A percentile compares a stretch with the other conserved stretches of the same genome.
phyloP scores from a whole-genome alignment of 2,113 vertebrate species.

The Phyllostomus hastatus region DNA sequence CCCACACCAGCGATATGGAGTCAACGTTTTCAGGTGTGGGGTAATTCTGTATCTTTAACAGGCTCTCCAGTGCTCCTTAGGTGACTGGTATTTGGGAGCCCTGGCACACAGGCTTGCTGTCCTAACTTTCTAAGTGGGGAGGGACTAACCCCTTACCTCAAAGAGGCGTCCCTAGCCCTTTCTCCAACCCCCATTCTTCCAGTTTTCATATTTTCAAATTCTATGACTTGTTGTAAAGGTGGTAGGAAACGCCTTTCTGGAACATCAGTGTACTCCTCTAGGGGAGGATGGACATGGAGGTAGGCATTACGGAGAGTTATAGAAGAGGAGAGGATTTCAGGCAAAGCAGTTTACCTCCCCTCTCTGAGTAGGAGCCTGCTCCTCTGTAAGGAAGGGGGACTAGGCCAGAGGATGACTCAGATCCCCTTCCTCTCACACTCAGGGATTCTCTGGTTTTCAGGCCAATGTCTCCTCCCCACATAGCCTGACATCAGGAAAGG shows the following conservation, averaged over 20 bases:
- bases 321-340: not conserved
- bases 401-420: no score
- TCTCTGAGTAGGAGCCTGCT: not conserved
- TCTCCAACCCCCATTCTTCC: no score
- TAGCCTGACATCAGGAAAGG: not conserved
- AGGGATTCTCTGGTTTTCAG: not conserved
- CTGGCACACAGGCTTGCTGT: not conserved
- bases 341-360: not conserved
- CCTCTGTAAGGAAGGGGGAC: not conserved
- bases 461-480: not conserved
- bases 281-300: not conserved
- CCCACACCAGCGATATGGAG: fast-evolving
- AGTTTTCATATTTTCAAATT: not conserved
- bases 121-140: not conserved
- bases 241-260: not conserved
- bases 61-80: not conserved
- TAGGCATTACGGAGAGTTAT: fast-evolving
- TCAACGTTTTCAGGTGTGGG: not conserved
- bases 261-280: not conserved
- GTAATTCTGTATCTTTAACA: not conserved
- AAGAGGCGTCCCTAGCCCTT: not conserved
- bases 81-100: not conserved
- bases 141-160: not conserved
- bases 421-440: not conserved
- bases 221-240: not conserved